Conservation (phyloP, 2,113 vertebrate species). For the Dicerorhinus sumatrensis region DNA sequence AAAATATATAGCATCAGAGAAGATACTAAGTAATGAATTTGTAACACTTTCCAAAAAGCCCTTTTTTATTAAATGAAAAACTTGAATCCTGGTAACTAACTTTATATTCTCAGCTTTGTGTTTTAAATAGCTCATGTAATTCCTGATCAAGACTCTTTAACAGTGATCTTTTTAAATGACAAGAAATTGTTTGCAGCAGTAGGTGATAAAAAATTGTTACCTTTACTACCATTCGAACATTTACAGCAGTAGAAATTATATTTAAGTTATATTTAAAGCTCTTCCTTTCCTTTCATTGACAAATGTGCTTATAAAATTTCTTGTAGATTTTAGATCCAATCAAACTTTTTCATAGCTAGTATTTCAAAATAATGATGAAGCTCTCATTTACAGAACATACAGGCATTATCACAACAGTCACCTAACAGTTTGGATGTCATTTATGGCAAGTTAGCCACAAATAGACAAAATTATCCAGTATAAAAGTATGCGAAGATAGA, state of each 20-base stretch:
- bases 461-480: neutral
- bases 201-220: neutral
- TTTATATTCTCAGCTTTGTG: neutral
- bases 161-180: neutral
- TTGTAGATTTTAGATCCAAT: neutral
- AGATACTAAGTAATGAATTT: neutral
- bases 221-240: neutral
- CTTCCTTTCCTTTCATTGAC: constrained; percentile 6
- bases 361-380: neutral
- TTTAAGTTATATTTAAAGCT: constrained; percentile 9
- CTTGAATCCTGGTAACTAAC: neutral
- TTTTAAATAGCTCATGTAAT: constrained; percentile 22
- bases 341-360: neutral
- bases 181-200: neutral
- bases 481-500: neutral
- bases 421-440: neutral
- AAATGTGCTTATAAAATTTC: neutral
- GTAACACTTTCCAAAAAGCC: neutral
- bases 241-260: constrained; percentile 16
- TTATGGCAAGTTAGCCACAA: neutral
- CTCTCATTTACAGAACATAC: neutral
- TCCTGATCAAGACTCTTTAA: neutral
- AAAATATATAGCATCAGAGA: neutral
- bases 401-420: neutral
- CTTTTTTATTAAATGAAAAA: neutral